phyloP scores from a whole-genome alignment of 64 coral and sea anemone genomes.

The Pachyseris speciosa region DNA sequence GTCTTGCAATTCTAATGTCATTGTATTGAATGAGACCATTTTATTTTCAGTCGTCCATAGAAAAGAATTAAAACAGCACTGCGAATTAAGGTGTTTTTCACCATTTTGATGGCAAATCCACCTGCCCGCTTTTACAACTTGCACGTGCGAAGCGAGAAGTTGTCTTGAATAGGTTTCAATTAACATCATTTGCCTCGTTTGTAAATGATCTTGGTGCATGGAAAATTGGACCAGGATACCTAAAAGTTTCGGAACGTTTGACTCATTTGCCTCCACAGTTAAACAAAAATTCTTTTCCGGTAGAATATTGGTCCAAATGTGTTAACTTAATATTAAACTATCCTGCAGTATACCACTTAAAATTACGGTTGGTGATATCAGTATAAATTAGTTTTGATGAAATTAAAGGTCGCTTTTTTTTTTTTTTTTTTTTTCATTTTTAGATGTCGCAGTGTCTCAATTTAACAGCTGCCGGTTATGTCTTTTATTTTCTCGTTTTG shows the following conservation, averaged over 20 bases:
- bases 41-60: not conserved
- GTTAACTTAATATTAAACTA: not conserved
- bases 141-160: conserved; percentile 25
- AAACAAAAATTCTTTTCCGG: not conserved
- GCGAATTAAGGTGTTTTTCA: not conserved
- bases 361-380: not conserved
- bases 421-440: not conserved
- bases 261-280: not conserved
- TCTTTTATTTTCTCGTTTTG: too few relatives aligned
- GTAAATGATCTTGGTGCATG: not conserved
- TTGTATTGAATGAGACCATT: not conserved
- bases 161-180: conserved; percentile 27
- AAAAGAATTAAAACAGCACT: not conserved
- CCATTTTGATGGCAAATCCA: not conserved
- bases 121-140: conserved; percentile 11
- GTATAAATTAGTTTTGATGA: conserved; percentile 29
- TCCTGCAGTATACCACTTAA: not conserved
- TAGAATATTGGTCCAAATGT: not conserved
- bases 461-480: not conserved
- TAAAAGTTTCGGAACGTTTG: not conserved
- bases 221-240: not conserved
- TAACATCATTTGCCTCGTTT: conserved; percentile 21
- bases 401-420: conserved; percentile 20
- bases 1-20: not conserved
- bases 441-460: not conserved